A percentile compares a stretch with the other conserved stretches of the same genome.
phyloP scores from a whole-genome alignment of 2,797 vertebrate genomes.

The Darevskia mixta region DNA sequence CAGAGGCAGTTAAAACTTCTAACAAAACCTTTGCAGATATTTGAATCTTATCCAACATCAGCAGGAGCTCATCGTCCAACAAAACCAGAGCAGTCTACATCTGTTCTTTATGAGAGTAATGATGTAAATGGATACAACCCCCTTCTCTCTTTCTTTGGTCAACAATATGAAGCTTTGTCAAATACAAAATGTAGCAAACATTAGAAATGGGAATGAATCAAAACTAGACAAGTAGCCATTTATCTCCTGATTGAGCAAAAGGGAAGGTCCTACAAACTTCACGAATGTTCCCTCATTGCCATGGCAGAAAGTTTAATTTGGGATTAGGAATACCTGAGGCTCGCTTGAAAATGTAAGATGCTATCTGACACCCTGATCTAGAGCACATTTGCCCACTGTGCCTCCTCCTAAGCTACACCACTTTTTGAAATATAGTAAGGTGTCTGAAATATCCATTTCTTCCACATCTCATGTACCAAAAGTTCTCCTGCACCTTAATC shows the following conservation, averaged over 20 bases:
- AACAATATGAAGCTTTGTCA: slow-evolving; percentile 71
- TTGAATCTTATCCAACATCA: slow-evolving; percentile 74
- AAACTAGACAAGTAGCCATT: slow-evolving; percentile 29
- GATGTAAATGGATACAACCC: slow-evolving; percentile 73
- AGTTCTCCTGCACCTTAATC: not conserved
- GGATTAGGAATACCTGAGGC: not conserved
- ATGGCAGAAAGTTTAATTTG: not conserved
- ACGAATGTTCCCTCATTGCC: not conserved
- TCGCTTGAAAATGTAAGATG: not conserved
- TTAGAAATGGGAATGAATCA: slow-evolving; percentile 17
- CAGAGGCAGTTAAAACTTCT: slow-evolving; percentile 73
- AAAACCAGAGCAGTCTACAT: slow-evolving; percentile 73
- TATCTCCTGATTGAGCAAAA: not conserved
- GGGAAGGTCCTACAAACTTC: not conserved
- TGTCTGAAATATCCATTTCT: not conserved
- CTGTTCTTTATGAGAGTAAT: slow-evolving; percentile 73
- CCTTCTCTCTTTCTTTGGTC: slow-evolving; percentile 67
- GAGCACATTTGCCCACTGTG: not conserved
- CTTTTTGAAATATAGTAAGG: not conserved
- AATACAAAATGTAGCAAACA: slow-evolving; percentile 56
- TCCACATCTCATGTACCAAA: not conserved
- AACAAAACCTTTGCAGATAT: slow-evolving; percentile 72
- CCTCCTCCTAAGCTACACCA: not conserved
- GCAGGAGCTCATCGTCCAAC: slow-evolving; percentile 72
- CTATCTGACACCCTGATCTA: not conserved